phyloP scores from a whole-genome alignment of 2,113 vertebrate genomes.

The Gadus chalcogrammus region DNA sequence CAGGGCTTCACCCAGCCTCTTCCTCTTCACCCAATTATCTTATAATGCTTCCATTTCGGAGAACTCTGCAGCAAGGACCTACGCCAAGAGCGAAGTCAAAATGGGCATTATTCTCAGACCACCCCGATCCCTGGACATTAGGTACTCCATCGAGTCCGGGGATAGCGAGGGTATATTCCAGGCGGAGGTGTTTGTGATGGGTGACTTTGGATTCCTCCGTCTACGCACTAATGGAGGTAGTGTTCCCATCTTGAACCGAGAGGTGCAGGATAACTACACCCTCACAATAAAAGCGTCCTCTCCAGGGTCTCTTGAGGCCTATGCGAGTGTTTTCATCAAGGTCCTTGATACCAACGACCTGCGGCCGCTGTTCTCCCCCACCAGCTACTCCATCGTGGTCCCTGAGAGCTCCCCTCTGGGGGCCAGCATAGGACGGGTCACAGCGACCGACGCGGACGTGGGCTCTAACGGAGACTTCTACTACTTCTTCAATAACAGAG shows the following conservation, averaged over 20 bases:
- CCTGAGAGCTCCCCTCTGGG: constrained; percentile 89
- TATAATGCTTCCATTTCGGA: constrained; percentile 92
- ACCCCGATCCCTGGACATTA: constrained; percentile 83
- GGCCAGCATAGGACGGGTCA: constrained; percentile 89
- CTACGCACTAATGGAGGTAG: constrained; percentile 91
- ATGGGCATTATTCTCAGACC: constrained; percentile 87
- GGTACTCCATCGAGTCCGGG: constrained; percentile 86
- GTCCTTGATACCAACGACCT: constrained; percentile 97
- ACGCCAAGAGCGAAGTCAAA: constrained; percentile 81
- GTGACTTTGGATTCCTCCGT: constrained; percentile 95
- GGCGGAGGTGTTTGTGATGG: constrained; percentile 87
- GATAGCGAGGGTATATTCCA: constrained; percentile 91
- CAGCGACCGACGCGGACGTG: constrained; percentile 92
- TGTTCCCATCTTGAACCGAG: constrained; percentile 88
- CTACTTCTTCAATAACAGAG: constrained; percentile 90
- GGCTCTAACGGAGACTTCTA: constrained; percentile 97
- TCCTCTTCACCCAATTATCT: constrained; percentile 85
- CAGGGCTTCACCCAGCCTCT: constrained; percentile 68
- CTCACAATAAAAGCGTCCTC: constrained; percentile 87
- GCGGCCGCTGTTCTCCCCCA: constrained; percentile 93
- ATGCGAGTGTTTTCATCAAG: constrained; percentile 84
- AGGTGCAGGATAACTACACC: constrained; percentile 94
- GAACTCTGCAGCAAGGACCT: constrained; percentile 90
- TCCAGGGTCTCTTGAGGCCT: constrained; percentile 84
- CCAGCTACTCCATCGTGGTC: constrained; percentile 87